These are phyloP conservation scores for Panulirus ornatus DNA, from an alignment of 1,140 invertebrate genomes.

Conservation along the genomic window DNA sequence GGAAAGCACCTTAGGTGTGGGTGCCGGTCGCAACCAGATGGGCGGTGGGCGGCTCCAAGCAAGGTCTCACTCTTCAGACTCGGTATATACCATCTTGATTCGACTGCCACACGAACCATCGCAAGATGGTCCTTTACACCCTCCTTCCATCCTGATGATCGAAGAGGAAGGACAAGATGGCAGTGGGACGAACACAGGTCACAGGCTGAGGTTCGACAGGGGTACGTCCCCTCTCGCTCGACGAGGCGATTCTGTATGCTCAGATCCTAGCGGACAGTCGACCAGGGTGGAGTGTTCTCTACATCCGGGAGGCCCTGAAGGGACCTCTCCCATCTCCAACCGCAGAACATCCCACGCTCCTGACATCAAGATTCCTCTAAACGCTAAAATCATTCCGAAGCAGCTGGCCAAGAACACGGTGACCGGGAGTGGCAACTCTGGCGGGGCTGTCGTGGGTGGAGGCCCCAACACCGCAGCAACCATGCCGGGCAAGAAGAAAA, in stretches of 20 bases:
- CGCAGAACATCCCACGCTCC: conserved; percentile 78
- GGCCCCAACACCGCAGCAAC: conserved; percentile 75
- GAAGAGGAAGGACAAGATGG: conserved; percentile 78
- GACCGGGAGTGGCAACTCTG: conserved; percentile 81
- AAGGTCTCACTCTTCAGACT: conserved; percentile 78
- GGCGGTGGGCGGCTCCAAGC: conserved; percentile 78
- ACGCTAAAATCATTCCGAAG: conserved; percentile 91
- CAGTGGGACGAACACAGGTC: conserved; percentile 27
- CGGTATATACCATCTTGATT: conserved; percentile 94
- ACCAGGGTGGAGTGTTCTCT: conserved; percentile 66
- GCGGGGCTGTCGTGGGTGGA: conserved; percentile 62
- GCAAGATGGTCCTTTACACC: conserved; percentile 76
- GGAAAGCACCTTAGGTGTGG: conserved; percentile 67
- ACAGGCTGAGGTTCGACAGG: conserved; percentile 61
- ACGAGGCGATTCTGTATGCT: conserved; percentile 72
- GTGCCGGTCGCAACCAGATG: conserved; percentile 76
- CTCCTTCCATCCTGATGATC: conserved; percentile 91
- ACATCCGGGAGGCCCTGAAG: conserved; percentile 84
- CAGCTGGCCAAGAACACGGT: conserved; percentile 83
- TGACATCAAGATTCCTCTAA: conserved; percentile 89
- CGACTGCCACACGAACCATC: conserved; percentile 83
- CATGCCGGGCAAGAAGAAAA: conserved; percentile 82
- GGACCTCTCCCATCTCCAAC: conserved; percentile 77
- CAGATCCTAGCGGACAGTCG: conserved; percentile 66
- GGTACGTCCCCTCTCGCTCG: conserved; percentile 71